Conservation (phyloP, 2,113 vertebrate species). For the Antigone vipio region DNA sequence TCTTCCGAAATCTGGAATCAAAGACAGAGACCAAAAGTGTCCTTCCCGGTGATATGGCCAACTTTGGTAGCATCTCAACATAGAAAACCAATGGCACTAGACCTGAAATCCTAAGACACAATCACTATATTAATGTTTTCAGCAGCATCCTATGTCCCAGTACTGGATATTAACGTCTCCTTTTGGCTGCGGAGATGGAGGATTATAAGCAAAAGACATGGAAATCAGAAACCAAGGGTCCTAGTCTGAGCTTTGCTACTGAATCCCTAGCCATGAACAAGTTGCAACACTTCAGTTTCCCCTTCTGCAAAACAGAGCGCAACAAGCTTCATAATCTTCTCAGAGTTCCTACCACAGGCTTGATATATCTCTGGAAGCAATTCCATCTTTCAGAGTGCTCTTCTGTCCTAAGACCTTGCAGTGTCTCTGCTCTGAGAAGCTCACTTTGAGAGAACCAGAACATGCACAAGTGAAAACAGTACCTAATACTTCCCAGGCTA, state of each 20-base stretch:
- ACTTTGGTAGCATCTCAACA: neutral
- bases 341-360: neutral
- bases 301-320: neutral
- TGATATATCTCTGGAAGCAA: neutral
- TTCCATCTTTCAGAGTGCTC: neutral
- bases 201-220: neutral
- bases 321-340: neutral
- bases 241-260: neutral
- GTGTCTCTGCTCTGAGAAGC: neutral
- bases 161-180: neutral
- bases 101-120: neutral
- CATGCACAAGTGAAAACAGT: neutral
- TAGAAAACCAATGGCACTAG: neutral
- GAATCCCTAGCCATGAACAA: neutral
- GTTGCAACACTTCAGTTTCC: neutral
- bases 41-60: neutral
- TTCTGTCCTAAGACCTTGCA: neutral
- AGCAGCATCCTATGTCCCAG: neutral
- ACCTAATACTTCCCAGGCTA: neutral
- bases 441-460: neutral
- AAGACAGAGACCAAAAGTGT: neutral
- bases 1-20: neutral
- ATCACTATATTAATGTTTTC: neutral
- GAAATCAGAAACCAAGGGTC: neutral
- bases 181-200: neutral